Percentiles rank a stretch among this genome's conserved stretches.
Evolutionary conservation across 2,113 vertebrate genomes (phyloP).

Genomic region (Cavia aperea): DNA sequence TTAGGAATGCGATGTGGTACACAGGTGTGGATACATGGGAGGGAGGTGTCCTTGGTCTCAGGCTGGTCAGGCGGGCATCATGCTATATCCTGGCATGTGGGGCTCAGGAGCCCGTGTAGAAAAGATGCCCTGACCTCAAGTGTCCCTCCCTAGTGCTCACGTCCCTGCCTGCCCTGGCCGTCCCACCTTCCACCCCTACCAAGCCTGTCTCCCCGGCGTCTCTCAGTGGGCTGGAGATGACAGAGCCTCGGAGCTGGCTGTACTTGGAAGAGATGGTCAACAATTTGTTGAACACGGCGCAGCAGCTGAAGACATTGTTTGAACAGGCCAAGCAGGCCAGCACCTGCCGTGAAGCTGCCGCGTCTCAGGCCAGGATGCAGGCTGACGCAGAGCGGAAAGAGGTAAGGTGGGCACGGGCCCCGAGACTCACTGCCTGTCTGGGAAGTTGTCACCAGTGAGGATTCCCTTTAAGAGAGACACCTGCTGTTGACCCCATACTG

Average conservation of each 20-base stretch:
- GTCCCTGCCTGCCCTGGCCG: constrained; percentile 86
- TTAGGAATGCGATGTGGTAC: not conserved
- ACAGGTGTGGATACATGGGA: accelerated
- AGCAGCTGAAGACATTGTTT: constrained; percentile 92
- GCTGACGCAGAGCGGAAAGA: constrained; percentile 84
- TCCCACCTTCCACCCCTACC: constrained; percentile 82
- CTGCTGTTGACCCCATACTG: not conserved
- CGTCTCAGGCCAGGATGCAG: constrained; percentile 76
- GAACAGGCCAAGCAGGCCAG: constrained; percentile 90
- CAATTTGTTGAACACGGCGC: constrained; percentile 87
- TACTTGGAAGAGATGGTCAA: constrained; percentile 94
- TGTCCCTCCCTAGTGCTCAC: constrained; percentile 80
- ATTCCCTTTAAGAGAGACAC: accelerated
- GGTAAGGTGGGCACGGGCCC: constrained; percentile 71
- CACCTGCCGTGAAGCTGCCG: constrained; percentile 72
- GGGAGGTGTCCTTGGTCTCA: accelerated
- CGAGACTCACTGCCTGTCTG: accelerated
- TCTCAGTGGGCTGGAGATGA: constrained; percentile 82
- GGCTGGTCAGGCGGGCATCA: accelerated
- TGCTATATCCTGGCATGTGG: not conserved
- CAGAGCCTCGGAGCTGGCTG: constrained; percentile 86
- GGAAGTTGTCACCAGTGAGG: accelerated
- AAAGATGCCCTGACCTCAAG: not conserved
- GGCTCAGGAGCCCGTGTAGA: not conserved
- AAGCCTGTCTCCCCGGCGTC: constrained; percentile 76